Conservation (phyloP, 2,888 invertebrate genomes). For the Trichacis sp. region DNA sequence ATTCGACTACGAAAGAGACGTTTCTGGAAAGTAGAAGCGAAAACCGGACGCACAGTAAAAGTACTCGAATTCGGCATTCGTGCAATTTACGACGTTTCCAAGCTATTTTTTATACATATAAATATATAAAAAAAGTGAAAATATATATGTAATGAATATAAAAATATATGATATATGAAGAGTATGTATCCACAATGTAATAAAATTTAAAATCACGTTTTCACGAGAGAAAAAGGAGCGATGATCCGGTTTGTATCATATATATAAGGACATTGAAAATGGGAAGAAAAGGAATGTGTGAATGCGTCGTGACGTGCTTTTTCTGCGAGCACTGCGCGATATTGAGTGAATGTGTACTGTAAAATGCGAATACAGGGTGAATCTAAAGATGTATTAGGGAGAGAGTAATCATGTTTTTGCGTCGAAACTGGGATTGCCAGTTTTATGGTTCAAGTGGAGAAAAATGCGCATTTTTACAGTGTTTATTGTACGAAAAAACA, state of each 20-base stretch:
- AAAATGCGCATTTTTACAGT: too few species aligned
- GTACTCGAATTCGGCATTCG: constrained; percentile 43
- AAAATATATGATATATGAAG: constrained; percentile 14
- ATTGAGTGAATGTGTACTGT: constrained; percentile 24
- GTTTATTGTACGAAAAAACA: too few species aligned
- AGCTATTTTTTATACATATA: constrained; percentile 57
- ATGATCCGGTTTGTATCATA: constrained; percentile 55
- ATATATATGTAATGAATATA: constrained; percentile 33
- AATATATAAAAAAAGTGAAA: constrained; percentile 34
- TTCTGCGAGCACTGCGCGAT: constrained; percentile 24
- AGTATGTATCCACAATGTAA: constrained; percentile 16
- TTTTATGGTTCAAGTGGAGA: not conserved
- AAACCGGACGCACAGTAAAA: constrained; percentile 13
- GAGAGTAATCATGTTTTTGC: constrained; percentile 19
- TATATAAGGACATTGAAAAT: constrained; percentile 44
- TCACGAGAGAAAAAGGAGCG: constrained; percentile 4
- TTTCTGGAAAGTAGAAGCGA: too few species aligned
- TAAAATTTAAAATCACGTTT: constrained; percentile 15
- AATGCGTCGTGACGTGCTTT: constrained; percentile 21
- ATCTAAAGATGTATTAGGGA: too few species aligned
- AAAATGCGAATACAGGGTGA: constrained; percentile 45
- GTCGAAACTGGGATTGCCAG: not conserved
- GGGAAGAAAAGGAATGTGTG: too few species aligned
- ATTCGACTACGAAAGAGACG: not conserved
- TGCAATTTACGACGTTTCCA: constrained; percentile 49